Evolutionary conservation across 2,888 invertebrate species (phyloP), one percentile per base, ranked within the genome.

Genomic region (Scaptomyza tumidula): DNA sequence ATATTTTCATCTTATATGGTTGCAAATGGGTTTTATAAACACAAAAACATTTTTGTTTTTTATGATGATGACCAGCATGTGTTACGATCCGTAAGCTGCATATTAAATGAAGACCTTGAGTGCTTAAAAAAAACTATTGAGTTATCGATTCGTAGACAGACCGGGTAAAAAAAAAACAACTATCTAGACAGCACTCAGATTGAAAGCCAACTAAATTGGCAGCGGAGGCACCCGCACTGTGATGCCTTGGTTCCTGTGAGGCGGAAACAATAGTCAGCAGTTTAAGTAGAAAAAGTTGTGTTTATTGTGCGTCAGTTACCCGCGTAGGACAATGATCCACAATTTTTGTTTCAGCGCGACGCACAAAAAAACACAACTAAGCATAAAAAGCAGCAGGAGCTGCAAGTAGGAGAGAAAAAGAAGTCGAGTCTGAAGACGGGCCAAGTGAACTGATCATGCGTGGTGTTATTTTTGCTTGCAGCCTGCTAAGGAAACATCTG

Each of bases 401-500:
- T 9, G 50, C 41, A 7, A 46, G 31, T 11, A 37, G 45, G n/a
- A 35, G 43, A 9, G 33, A 19, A 19, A 45, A 7, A 10, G 9
- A 24, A 43, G 48, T 46, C n/a, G 35, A 44, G 43, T 35, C 33
- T 27, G 27, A 35, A 39, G 54, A 60, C 68, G 72, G 72, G 69
- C 75, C 67, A 72, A 75, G 62, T 72, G 79, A 78, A 62, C 82
- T 71, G 86, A 87, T 87, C 86, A 86, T 84, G 86, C 86, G 86
- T 84, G 78, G 85, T 85, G 86, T 76, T 78, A 71, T 78, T 85
- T 70, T 62, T 77, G 53, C 69, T 76, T 82, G 86, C 83, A 86
- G 83, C 82, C 85, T 86, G 87, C 80, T 82, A 75, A 80, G 85
- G 85, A 86, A 86, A 86, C 85, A 86, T 86, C 87, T 86, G 85